These are phyloP conservation scores for Calvadosia cruxmelitensis DNA, from an alignment of 30 jellyfish, hydroid and myxozoan species.

Conservation along the genomic window DNA sequence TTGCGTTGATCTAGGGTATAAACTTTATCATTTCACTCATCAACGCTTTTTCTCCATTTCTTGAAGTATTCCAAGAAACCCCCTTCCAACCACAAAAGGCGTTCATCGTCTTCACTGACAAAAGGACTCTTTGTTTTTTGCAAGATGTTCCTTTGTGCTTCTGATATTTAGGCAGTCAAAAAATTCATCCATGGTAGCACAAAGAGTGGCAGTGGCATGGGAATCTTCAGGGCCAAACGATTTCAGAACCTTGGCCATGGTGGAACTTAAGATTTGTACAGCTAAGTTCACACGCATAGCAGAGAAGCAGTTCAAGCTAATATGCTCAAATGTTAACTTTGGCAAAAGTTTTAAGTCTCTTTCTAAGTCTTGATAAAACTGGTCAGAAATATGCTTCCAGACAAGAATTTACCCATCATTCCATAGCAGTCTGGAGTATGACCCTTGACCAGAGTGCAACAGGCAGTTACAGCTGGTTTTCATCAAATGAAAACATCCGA, in stretches of 20 bases:
- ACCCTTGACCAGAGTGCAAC: slow-evolving; percentile 23
- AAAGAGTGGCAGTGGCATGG: slow-evolving; percentile 34
- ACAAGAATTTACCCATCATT: slow-evolving; percentile 13
- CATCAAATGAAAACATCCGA: slow-evolving; percentile 31
- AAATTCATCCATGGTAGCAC: slow-evolving; percentile 39
- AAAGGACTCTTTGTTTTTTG: not conserved
- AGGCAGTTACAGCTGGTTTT: slow-evolving; percentile 38
- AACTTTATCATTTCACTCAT: not conserved
- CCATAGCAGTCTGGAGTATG: slow-evolving; percentile 20
- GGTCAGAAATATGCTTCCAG: not conserved
- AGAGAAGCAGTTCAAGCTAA: not conserved
- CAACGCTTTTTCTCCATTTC: not conserved
- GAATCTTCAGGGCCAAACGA: slow-evolving; percentile 42
- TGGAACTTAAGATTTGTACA: not conserved
- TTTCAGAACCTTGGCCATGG: slow-evolving; percentile 13
- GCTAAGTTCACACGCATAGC: not conserved
- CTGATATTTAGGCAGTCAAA: not conserved
- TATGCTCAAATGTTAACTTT: not conserved
- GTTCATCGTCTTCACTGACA: not conserved
- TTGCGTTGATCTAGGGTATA: not conserved
- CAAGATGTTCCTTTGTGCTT: not conserved
- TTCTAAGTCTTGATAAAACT: not conserved
- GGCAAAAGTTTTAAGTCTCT: not conserved
- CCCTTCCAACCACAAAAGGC: not conserved
- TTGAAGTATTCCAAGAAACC: not conserved